Conservation (phyloP, 2,888 invertebrate genomes). For the Folsomia candida region DNA sequence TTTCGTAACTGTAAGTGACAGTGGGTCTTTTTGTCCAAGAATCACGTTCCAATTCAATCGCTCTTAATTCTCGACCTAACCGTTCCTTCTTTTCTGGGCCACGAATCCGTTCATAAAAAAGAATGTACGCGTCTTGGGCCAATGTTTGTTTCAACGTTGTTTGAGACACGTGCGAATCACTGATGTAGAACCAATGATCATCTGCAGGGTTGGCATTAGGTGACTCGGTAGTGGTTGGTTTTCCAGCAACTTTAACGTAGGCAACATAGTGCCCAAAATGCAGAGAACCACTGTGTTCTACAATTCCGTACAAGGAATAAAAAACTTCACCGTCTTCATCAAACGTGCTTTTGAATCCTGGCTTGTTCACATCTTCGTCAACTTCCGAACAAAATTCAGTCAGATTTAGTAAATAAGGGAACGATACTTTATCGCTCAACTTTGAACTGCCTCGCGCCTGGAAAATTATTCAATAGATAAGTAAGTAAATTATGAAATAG, state of each 20-base stretch:
- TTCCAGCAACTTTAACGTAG: slow-evolving; percentile 74
- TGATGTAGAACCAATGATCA: slow-evolving; percentile 90
- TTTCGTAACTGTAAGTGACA: not conserved
- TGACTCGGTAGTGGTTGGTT: not conserved
- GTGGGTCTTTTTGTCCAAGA: not conserved
- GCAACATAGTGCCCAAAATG: slow-evolving; percentile 91
- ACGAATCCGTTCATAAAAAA: slow-evolving; percentile 89
- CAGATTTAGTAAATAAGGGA: slow-evolving; percentile 79
- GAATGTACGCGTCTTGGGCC: slow-evolving; percentile 84
- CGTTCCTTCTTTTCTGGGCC: slow-evolving; percentile 39
- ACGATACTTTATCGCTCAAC: slow-evolving; percentile 80
- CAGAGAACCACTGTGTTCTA: slow-evolving; percentile 89
- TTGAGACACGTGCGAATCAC: slow-evolving; percentile 82
- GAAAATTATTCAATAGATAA: too few species aligned
- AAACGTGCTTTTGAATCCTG: slow-evolving; percentile 23
- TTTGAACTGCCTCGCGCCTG: slow-evolving; percentile 74
- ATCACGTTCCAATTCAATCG: not conserved
- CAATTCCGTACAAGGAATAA: slow-evolving; percentile 91
- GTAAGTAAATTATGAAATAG: too few species aligned
- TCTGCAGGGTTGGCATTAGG: slow-evolving; percentile 58
- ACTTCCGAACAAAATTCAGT: slow-evolving; percentile 81
- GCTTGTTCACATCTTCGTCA: slow-evolving; percentile 55
- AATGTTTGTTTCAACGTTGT: slow-evolving; percentile 77
- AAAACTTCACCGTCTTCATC: slow-evolving; percentile 51
- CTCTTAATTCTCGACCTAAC: slow-evolving; percentile 10